Conservation (phyloP, 2,113 vertebrate species). For the Rhizomys pruinosus region DNA sequence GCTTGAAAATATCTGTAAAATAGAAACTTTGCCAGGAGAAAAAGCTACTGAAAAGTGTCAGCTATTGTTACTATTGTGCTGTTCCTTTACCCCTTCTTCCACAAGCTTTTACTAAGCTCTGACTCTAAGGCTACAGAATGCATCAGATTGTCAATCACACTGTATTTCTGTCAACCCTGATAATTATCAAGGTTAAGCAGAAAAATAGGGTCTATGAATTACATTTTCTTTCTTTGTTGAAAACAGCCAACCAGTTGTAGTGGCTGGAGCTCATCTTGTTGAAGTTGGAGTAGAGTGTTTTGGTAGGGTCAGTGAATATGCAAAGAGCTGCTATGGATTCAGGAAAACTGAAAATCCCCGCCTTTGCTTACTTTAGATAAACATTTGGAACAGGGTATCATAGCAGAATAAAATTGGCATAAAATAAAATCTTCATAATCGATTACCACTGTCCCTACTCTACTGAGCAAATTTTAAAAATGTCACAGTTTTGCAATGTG, state of each 20-base stretch:
- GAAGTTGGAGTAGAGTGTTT: background rate
- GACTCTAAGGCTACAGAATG: background rate
- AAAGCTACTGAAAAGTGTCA: background rate
- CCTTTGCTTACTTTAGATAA: slow-evolving; percentile 21
- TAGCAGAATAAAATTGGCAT: background rate
- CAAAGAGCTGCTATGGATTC: background rate
- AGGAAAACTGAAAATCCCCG: background rate
- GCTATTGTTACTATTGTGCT: background rate
- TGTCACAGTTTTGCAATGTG: slow-evolving; percentile 37
- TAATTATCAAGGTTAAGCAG: slow-evolving; percentile 40
- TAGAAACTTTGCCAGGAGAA: background rate
- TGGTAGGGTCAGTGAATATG: fast-evolving
- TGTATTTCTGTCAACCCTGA: background rate
- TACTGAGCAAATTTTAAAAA: background rate
- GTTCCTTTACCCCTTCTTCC: slow-evolving; percentile 25
- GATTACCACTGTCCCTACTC: background rate
- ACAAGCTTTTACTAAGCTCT: background rate
- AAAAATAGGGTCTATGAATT: background rate
- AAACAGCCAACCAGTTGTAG: background rate
- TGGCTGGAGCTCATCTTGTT: background rate
- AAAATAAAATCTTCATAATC: background rate
- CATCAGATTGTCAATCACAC: background rate
- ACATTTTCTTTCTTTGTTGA: slow-evolving; percentile 21
- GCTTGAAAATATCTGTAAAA: slow-evolving; percentile 33
- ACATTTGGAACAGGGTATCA: background rate